Conservation (phyloP, 1,140 invertebrate genomes). For the Hylyphantes graminicola region DNA sequence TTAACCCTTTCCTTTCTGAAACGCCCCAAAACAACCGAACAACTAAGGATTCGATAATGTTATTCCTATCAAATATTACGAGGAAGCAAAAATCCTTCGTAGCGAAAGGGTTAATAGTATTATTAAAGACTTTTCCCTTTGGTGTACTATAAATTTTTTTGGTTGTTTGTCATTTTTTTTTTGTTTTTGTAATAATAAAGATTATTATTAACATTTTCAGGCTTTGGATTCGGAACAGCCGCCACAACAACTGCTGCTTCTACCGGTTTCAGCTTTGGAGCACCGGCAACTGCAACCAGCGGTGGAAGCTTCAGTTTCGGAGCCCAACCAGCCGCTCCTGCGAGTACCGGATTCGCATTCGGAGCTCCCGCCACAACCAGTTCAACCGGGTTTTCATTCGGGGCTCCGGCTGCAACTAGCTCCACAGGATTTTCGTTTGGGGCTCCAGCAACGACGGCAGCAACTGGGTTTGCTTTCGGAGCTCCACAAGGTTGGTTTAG, state of each 20-base stretch:
- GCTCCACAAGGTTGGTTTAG: neutral
- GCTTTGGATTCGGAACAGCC: neutral
- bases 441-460: neutral
- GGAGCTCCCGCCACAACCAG: neutral
- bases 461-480: conserved; percentile 12
- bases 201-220: neutral
- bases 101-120: no score
- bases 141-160: no score
- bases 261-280: neutral
- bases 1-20: no score
- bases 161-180: neutral
- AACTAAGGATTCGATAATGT: no score
- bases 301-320: no score
- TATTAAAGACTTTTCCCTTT: no score
- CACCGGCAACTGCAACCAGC: neutral
- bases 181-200: neutral
- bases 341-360: conserved; percentile 13
- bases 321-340: neutral
- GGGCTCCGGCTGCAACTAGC: conserved; percentile 3
- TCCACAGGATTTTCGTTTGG: conserved; percentile 20
- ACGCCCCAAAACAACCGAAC: no score
- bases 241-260: neutral
- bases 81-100: no score
- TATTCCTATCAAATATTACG: no score
- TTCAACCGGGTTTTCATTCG: conserved; percentile 5